Evolutionary conservation across 2,113 vertebrate species (phyloP).

Genomic region (Dipodomys stephensi): DNA sequence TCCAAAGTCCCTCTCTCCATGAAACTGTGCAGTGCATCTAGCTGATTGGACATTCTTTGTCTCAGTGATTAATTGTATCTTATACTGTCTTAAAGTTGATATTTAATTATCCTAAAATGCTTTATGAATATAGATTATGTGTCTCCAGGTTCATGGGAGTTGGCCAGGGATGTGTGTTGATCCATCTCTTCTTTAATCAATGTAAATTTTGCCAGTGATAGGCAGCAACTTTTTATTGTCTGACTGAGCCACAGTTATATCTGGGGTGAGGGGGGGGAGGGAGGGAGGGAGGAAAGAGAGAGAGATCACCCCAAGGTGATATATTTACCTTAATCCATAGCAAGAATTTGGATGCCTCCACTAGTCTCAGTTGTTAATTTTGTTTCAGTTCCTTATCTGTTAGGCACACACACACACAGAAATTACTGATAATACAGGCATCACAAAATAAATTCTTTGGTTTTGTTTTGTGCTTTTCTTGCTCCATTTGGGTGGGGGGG

Average conservation of each 20-base stretch:
- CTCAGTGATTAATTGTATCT: slow-evolving; percentile 67
- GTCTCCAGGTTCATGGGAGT: slow-evolving; percentile 46
- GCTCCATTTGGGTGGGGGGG: not conserved
- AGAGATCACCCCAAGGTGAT: not conserved
- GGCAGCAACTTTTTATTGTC: slow-evolving; percentile 24
- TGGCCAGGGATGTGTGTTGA: slow-evolving; percentile 35
- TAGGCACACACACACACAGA: not conserved
- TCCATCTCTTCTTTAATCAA: slow-evolving; percentile 52
- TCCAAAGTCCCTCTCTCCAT: not conserved
- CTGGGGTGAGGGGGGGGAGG: not conserved
- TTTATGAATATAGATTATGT: slow-evolving; percentile 70
- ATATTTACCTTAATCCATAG: slow-evolving; percentile 46
- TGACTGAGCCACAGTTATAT: slow-evolving; percentile 29
- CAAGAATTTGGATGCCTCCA: slow-evolving; percentile 12
- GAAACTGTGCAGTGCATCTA: not conserved
- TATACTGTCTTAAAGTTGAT: slow-evolving; percentile 68
- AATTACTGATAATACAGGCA: not conserved
- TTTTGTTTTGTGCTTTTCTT: not conserved
- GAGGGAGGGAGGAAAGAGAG: too few relatives aligned
- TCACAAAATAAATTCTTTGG: not conserved
- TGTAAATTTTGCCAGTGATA: slow-evolving; percentile 55
- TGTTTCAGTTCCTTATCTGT: slow-evolving; percentile 11
- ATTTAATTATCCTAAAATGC: slow-evolving; percentile 74
- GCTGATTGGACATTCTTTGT: slow-evolving; percentile 63
- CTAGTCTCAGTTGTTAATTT: slow-evolving; percentile 28